phyloP scores from a whole-genome alignment of 2,797 vertebrate species.

The Rhynchonycteris naso region DNA sequence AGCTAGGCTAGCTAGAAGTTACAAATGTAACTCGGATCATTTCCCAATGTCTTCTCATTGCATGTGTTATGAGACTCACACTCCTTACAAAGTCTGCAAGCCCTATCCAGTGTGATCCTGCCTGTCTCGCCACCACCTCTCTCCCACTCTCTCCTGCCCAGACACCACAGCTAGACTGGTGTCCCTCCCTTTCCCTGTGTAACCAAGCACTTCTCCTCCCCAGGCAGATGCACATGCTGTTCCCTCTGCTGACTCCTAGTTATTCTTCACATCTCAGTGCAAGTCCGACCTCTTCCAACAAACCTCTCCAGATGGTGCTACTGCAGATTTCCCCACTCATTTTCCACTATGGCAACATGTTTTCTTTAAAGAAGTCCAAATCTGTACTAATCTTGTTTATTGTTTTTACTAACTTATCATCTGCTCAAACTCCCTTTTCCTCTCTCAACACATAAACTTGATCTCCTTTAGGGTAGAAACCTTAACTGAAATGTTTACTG shows the following conservation, averaged over 20 bases:
- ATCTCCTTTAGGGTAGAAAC: not conserved
- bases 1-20: not conserved
- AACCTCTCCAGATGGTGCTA: not conserved
- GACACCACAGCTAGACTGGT: not conserved
- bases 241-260: not conserved
- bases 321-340: not conserved
- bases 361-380: not conserved
- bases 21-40: not conserved
- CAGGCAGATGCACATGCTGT: accelerated
- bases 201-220: not conserved
- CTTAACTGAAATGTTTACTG: not conserved
- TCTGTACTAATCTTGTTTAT: not conserved
- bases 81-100: not conserved
- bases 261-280: not conserved
- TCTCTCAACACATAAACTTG: not conserved
- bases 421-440: not conserved
- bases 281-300: not conserved
- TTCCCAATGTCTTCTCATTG: not conserved
- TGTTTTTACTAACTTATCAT: not conserved
- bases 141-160: not conserved
- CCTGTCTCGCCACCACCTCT: not conserved
- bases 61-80: not conserved
- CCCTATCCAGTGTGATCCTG: not conserved
- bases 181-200: not conserved
- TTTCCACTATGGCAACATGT: not conserved